Conservation (phyloP, 1,140 invertebrate genomes). For the Cydia amplana region DNA sequence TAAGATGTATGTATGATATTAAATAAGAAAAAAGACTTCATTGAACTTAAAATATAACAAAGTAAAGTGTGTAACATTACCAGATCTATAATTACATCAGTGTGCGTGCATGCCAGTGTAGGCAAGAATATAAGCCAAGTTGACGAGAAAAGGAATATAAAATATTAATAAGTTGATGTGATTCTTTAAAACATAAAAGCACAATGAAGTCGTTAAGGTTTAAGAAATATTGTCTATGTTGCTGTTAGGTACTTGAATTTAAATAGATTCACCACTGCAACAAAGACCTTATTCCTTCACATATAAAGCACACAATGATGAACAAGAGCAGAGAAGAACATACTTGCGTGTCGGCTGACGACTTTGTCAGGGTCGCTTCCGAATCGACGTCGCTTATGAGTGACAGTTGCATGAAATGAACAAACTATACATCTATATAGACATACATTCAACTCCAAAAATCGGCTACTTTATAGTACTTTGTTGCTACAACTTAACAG, state of each 20-base stretch:
- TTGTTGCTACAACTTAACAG: background rate
- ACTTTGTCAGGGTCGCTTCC: constrained; percentile 73
- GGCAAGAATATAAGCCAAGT: background rate
- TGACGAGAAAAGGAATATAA: background rate
- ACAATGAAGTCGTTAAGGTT: background rate
- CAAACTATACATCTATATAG: constrained; percentile 74
- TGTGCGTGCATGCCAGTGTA: background rate
- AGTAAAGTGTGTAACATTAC: background rate
- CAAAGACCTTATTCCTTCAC: constrained; percentile 36
- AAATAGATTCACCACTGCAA: background rate
- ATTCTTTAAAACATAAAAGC: background rate
- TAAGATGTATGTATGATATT: background rate
- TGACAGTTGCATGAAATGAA: constrained; percentile 78
- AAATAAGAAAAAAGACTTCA: constrained; percentile 2
- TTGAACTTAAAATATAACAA: background rate
- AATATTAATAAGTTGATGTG: background rate
- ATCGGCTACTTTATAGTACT: constrained; percentile 9
- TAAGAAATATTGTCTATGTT: background rate
- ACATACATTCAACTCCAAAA: constrained; percentile 24
- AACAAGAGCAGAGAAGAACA: constrained; percentile 41
- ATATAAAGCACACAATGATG: constrained; percentile 37
- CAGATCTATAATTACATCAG: background rate
- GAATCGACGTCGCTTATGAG: constrained; percentile 75
- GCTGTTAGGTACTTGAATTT: background rate
- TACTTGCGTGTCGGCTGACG: constrained; percentile 75